phyloP scores from a whole-genome alignment of 2,888 invertebrate species.

The Hirtodrosophila confusa region DNA sequence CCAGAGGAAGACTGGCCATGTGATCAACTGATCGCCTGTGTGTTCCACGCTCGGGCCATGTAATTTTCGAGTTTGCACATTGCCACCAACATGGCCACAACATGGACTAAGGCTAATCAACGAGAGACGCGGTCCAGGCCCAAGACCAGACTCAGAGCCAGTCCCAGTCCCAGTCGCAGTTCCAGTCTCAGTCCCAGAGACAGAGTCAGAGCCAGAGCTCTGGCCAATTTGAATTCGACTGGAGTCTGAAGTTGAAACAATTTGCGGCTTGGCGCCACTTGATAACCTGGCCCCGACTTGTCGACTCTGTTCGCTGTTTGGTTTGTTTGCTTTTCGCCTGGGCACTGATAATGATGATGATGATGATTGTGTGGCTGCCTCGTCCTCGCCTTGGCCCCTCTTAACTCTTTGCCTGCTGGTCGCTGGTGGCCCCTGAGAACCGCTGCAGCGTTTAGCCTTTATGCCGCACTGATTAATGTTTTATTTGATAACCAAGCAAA shows the following conservation, averaged over 20 bases:
- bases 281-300: constrained; percentile 65
- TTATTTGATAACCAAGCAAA: constrained; percentile 75
- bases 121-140: constrained; percentile 11
- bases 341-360: constrained; percentile 64
- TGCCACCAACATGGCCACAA: constrained; percentile 77
- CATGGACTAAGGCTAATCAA: constrained; percentile 67
- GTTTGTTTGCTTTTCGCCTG: constrained; percentile 58
- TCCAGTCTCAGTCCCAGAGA: too few species aligned
- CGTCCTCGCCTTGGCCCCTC: constrained; percentile 1
- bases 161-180: too few species aligned
- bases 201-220: too few species aligned
- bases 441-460: constrained; percentile 59
- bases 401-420: too few species aligned
- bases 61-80: constrained; percentile 82
- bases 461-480: constrained; percentile 77
- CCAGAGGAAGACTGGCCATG: constrained; percentile 1
- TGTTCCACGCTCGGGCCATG: constrained; percentile 49
- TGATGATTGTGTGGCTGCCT: constrained; percentile 62
- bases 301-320: constrained; percentile 21
- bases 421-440: constrained; percentile 49
- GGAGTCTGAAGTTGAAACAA: constrained; percentile 61
- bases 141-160: not conserved
- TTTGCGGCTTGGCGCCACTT: constrained; percentile 82
- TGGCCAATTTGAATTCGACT: constrained; percentile 79
- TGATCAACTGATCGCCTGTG: constrained; percentile 37